phyloP scores from a whole-genome alignment of 1,140 invertebrate genomes.

The Ridgeia piscesae region DNA sequence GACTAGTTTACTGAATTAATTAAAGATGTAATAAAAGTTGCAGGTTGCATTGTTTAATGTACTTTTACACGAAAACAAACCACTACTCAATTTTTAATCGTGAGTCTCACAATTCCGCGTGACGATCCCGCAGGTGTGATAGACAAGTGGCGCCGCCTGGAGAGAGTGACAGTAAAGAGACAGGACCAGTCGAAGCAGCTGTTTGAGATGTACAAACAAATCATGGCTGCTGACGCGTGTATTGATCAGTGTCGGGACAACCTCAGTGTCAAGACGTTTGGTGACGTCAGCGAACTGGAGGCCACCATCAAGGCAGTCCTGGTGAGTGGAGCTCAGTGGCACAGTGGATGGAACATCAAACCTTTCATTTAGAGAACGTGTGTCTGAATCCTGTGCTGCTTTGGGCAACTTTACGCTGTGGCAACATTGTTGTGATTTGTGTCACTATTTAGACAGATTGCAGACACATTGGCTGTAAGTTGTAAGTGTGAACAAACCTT shows the following conservation, averaged over 20 bases:
- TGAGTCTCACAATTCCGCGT: not conserved
- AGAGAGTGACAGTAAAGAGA: not conserved
- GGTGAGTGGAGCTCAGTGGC: too few relatives aligned
- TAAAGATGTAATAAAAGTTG: not conserved
- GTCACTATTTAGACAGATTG: too few relatives aligned
- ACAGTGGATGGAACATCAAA: too few relatives aligned
- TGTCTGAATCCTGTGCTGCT: too few relatives aligned
- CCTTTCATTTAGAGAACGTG: too few relatives aligned
- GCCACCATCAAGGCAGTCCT: not conserved
- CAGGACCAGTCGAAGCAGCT: constrained; percentile 9
- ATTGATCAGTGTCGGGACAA: not conserved
- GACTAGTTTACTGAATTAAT: not conserved
- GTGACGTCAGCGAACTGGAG: not conserved
- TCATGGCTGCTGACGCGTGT: not conserved
- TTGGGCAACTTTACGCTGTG: too few relatives aligned
- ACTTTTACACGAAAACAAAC: not conserved
- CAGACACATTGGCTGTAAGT: too few relatives aligned
- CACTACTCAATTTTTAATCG: not conserved
- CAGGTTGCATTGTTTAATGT: not conserved
- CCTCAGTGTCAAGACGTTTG: not conserved
- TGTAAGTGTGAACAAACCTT: too few relatives aligned
- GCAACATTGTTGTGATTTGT: too few relatives aligned
- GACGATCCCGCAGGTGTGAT: not conserved
- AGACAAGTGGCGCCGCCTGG: not conserved
- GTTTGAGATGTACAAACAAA: not conserved